These are phyloP conservation scores for Eueremaeus valkanovi DNA, from an alignment of 2,888 invertebrate species.

Conservation along the genomic window DNA sequence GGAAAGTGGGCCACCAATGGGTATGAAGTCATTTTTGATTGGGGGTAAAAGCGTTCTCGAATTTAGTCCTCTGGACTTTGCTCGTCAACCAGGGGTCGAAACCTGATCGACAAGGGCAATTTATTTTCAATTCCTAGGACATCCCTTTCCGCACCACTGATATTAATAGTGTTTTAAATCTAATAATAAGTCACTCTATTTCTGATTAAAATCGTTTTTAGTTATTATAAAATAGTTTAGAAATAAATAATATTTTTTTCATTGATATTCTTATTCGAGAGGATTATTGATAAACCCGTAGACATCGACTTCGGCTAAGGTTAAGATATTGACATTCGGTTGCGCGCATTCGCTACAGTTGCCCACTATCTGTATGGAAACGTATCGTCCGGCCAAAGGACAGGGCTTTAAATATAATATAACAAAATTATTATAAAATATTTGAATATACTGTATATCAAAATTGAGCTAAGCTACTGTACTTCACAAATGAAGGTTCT, in stretches of 20 bases:
- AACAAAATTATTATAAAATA: background rate
- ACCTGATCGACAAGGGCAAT: too few relatives aligned
- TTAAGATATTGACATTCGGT: conserved; percentile 44
- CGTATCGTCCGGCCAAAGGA: conserved; percentile 44
- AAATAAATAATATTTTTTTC: background rate
- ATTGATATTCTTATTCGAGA: conserved; percentile 37
- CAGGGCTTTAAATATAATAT: conserved; percentile 44
- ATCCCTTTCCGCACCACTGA: too few relatives aligned
- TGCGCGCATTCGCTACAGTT: conserved; percentile 45
- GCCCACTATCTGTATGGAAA: conserved; percentile 45
- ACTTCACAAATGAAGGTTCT: conserved; percentile 43
- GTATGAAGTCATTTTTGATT: too few relatives aligned
- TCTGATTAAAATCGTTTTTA: too few relatives aligned
- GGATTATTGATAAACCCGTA: conserved; percentile 37
- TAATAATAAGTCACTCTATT: too few relatives aligned
- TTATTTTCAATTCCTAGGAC: too few relatives aligned
- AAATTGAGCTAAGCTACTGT: background rate
- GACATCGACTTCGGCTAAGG: conserved; percentile 46
- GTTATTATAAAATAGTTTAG: too few relatives aligned
- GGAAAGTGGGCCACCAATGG: too few relatives aligned
- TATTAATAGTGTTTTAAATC: too few relatives aligned
- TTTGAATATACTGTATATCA: background rate
- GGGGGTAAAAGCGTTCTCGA: too few relatives aligned
- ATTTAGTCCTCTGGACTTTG: too few relatives aligned
- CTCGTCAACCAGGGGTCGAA: too few relatives aligned